Evolutionary conservation across 2,888 invertebrate species (phyloP).

Genomic region (Drosophila koepferae): DNA sequence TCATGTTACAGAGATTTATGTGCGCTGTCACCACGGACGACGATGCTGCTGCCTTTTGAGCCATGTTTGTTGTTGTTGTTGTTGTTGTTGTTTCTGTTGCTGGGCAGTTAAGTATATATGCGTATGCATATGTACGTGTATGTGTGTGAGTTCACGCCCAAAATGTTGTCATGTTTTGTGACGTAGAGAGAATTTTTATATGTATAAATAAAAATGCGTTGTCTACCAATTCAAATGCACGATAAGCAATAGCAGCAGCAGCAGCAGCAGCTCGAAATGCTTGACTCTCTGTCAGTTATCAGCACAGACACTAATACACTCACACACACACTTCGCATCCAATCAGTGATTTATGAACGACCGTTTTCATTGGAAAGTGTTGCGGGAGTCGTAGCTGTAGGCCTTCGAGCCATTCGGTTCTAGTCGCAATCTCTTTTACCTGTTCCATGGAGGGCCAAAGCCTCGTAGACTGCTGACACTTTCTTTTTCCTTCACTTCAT

Average conservation of each 20-base stretch:
- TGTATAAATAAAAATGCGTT: conserved; percentile 61
- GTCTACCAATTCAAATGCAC: conserved; percentile 76
- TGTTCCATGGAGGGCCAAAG: conserved; percentile 22
- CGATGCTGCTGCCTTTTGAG: conserved; percentile 65
- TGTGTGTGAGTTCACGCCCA: conserved; percentile 67
- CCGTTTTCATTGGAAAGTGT: conserved; percentile 64
- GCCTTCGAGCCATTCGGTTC: conserved; percentile 31
- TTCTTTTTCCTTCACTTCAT: conserved; percentile 68
- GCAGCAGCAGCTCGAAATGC: conserved; percentile 45
- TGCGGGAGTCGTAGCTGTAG: conserved; percentile 23
- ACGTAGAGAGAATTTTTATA: conserved; percentile 59
- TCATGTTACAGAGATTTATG: conserved; percentile 85
- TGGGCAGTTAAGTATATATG: conserved; percentile 20
- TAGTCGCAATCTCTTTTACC: conserved; percentile 37
- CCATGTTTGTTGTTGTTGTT: conserved; percentile 57
- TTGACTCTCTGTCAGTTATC: conserved; percentile 64
- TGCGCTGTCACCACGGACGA: conserved; percentile 75
- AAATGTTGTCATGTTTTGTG: conserved; percentile 76
- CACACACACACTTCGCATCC: conserved; percentile 23
- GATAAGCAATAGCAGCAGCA: conserved; percentile 59
- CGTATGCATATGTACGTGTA: conserved; percentile 7
- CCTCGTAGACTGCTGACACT: conserved; percentile 50
- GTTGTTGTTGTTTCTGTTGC: conserved; percentile 25
- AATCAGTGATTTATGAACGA: conserved; percentile 68
- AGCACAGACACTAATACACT: conserved; percentile 38